phyloP scores from a whole-genome alignment of 2,888 invertebrate species.

The Patella caerulea region DNA sequence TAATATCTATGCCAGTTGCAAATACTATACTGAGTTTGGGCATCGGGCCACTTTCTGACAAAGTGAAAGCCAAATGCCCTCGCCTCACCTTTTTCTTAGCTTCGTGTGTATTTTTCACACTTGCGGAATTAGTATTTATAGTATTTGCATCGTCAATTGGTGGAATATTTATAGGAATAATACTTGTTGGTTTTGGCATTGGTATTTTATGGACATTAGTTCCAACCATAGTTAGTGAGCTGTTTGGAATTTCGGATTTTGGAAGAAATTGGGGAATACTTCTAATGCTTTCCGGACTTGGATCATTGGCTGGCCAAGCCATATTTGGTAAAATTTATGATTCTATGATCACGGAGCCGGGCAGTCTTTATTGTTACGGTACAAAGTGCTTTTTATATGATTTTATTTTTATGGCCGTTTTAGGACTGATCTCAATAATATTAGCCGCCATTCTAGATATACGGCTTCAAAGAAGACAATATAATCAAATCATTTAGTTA shows the following conservation, averaged over 20 bases:
- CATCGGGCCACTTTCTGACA: neutral
- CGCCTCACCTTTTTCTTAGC: neutral
- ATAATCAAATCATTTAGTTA: neutral
- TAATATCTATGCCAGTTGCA: neutral
- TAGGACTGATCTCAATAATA: neutral
- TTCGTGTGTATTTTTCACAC: neutral
- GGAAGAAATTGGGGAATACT: neutral
- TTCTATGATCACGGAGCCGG: neutral
- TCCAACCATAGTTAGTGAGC: constrained; percentile 1
- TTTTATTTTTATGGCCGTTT: constrained; percentile 3
- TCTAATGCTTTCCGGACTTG: neutral
- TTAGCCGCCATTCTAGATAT: neutral
- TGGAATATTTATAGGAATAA: neutral
- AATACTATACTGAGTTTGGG: neutral
- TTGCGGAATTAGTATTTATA: neutral
- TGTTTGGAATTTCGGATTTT: neutral
- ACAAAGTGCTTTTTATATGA: neutral
- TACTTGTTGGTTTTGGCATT: neutral
- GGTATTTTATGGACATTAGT: neutral
- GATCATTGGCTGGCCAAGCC: neutral
- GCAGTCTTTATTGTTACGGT: neutral
- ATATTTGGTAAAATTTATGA: neutral
- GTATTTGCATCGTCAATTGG: neutral
- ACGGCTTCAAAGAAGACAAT: neutral
- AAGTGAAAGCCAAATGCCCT: neutral